phyloP scores from a whole-genome alignment of 2,113 vertebrate genomes.

The Lycaon pictus region DNA sequence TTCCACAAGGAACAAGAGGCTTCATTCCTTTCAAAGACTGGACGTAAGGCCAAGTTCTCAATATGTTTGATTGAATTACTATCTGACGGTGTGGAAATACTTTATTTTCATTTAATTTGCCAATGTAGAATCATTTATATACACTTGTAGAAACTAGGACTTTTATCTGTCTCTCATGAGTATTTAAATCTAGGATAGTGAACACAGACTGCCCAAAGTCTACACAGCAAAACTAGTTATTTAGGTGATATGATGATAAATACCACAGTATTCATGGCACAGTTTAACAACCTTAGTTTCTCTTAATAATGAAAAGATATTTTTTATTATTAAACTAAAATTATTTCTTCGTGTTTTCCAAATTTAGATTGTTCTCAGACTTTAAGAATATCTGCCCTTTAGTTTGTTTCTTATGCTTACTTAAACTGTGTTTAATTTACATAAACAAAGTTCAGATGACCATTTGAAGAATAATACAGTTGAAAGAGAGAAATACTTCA shows the following conservation, averaged over 20 bases:
- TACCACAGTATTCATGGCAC: neutral
- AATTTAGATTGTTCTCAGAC: neutral
- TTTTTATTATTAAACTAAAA: neutral
- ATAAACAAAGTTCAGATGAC: neutral
- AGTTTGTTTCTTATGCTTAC: neutral
- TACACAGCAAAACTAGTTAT: neutral
- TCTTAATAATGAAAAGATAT: neutral
- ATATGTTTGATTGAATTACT: neutral
- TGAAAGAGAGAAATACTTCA: neutral
- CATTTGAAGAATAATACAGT: neutral
- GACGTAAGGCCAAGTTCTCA: neutral
- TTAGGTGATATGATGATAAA: neutral
- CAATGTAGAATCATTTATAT: neutral
- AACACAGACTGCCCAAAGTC: neutral
- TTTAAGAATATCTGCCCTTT: neutral
- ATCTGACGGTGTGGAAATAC: neutral
- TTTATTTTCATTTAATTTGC: constrained; percentile 34
- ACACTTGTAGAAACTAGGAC: neutral
- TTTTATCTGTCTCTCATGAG: neutral
- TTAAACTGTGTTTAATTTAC: neutral
- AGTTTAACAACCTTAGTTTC: neutral
- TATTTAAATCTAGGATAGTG: neutral
- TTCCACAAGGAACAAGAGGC: neutral
- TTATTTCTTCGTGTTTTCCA: neutral
- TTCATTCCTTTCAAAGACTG: neutral